Percentiles rank a stretch among this genome's conserved stretches.
phyloP scores from a whole-genome alignment of 2,113 vertebrate species.

The Pantherophis guttatus region DNA sequence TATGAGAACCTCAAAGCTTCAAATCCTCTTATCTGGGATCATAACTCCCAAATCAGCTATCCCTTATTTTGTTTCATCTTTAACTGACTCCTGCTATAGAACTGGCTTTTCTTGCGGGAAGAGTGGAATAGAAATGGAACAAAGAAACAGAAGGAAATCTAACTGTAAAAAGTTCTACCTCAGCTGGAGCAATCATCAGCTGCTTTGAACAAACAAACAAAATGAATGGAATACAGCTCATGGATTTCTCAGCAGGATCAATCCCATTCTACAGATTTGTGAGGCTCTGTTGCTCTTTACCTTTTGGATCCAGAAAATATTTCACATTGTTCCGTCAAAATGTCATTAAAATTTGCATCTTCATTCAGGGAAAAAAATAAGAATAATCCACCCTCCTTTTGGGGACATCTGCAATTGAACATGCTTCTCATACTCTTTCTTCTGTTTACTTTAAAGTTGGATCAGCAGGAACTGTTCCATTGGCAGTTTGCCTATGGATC shows the following conservation, averaged over 20 bases:
- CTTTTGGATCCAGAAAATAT: not conserved
- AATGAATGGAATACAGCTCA: not conserved
- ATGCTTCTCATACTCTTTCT: not conserved
- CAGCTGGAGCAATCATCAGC: not conserved
- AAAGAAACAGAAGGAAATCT: not conserved
- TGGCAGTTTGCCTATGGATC: constrained; percentile 42
- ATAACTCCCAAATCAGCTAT: not conserved
- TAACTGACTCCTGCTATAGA: not conserved
- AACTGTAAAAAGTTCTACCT: not conserved
- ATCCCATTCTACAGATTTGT: not conserved
- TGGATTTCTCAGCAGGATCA: not conserved
- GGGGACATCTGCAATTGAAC: not conserved
- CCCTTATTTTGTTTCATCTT: not conserved
- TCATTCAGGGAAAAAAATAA: not conserved
- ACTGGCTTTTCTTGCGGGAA: not conserved
- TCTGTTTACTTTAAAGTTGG: constrained; percentile 35
- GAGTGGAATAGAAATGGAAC: not conserved
- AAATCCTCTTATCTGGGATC: not conserved
- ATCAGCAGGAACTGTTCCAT: constrained; percentile 30
- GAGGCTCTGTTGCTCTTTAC: not conserved
- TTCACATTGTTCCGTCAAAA: not conserved
- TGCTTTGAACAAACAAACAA: constrained; percentile 1
- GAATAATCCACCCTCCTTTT: not conserved
- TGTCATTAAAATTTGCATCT: not conserved
- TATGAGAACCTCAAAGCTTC: not conserved